Conservation (phyloP, 2,888 invertebrate genomes). For the Altica lythri region DNA sequence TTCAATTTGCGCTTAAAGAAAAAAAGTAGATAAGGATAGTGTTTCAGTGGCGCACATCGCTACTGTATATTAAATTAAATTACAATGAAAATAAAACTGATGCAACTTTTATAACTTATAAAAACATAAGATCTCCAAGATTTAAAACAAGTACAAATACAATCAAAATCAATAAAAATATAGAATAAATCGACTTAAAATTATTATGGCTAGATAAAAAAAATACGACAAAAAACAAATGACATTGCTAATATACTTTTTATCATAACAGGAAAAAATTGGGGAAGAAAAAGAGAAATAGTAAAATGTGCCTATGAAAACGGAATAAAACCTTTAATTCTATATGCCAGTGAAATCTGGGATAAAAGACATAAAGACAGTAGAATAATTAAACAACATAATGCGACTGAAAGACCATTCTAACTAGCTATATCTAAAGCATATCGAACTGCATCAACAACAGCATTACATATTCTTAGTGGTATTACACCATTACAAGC, state of each 20-base stretch:
- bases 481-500: neutral
- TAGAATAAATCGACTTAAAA: neutral
- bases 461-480: neutral
- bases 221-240: too few species aligned
- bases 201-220: neutral
- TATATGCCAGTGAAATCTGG: neutral
- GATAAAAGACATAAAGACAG: neutral
- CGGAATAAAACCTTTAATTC: neutral
- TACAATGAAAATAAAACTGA: neutral
- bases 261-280: neutral
- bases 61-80: neutral
- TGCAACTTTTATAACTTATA: neutral
- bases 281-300: neutral
- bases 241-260: too few species aligned
- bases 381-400: neutral
- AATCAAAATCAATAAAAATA: neutral
- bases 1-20: slow-evolving; percentile 53
- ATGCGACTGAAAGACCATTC: neutral
- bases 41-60: slow-evolving; percentile 5
- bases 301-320: neutral
- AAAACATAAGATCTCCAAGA: neutral
- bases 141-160: neutral
- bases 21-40: slow-evolving; percentile 43
- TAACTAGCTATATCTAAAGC: neutral
- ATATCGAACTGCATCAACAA: neutral